Conservation (phyloP, 2,797 vertebrate genomes). For the Picus viridis region DNA sequence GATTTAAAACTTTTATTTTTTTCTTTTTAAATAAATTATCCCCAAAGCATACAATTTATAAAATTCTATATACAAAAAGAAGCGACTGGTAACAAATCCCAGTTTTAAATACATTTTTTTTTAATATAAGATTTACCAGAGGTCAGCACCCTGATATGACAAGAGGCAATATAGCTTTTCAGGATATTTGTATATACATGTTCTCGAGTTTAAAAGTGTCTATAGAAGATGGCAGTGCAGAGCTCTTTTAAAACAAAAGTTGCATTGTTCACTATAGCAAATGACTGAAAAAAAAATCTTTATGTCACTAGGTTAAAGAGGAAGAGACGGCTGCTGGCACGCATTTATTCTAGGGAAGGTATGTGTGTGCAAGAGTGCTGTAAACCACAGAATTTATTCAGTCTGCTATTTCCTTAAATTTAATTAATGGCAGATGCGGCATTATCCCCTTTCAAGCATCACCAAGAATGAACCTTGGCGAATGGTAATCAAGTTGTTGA, state of each 20-base stretch:
- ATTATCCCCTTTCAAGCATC: background rate
- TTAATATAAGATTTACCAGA: constrained; percentile 82
- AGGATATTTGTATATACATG: constrained; percentile 84
- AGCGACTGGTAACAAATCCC: constrained; percentile 86
- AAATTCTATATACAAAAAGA: constrained; percentile 88
- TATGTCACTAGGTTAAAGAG: constrained; percentile 37
- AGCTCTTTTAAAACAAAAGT: constrained; percentile 84
- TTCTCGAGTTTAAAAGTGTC: constrained; percentile 76
- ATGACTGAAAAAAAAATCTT: background rate
- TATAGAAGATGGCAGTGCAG: constrained; percentile 89
- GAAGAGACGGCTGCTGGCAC: constrained; percentile 34
- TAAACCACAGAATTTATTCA: constrained; percentile 33
- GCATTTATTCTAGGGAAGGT: constrained; percentile 16
- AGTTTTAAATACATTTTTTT: constrained; percentile 88
- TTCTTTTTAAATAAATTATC: constrained; percentile 91
- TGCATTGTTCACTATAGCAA: constrained; percentile 80
- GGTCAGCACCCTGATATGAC: constrained; percentile 79
- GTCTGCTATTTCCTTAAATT: background rate
- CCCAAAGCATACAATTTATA: constrained; percentile 88
- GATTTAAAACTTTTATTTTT: constrained; percentile 80
- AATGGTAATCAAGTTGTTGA: background rate
- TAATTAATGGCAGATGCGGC: background rate
- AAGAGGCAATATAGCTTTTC: constrained; percentile 83
- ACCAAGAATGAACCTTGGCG: background rate
- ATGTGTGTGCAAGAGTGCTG: constrained; percentile 47